Conservation (phyloP, 2,113 vertebrate species). For the Dipodomys ordii region DNA sequence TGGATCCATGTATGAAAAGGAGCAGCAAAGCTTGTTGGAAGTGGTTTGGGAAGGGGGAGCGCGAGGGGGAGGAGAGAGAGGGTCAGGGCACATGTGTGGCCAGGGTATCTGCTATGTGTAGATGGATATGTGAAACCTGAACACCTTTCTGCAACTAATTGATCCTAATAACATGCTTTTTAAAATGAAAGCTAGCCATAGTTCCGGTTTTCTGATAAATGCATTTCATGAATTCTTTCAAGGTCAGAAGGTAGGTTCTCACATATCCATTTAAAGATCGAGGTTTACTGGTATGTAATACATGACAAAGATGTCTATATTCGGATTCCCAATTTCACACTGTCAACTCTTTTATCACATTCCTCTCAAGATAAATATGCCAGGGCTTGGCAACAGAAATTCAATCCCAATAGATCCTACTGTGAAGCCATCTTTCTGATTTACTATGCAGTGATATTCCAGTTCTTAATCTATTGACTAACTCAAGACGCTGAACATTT, state of each 20-base stretch:
- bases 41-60: too few relatives aligned
- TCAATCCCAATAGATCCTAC: not conserved
- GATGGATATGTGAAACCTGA: too few relatives aligned
- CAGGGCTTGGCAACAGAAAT: not conserved
- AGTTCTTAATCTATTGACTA: not conserved
- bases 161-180: too few relatives aligned
- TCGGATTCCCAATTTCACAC: not conserved
- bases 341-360: not conserved
- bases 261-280: not conserved
- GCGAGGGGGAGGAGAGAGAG: too few relatives aligned
- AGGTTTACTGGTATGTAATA: not conserved
- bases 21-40: too few relatives aligned
- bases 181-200: not conserved
- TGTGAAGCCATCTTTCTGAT: not conserved
- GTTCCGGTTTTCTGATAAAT: not conserved
- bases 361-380: not conserved
- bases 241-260: not conserved
- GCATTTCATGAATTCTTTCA: conserved; percentile 10
- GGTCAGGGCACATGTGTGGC: too few relatives aligned
- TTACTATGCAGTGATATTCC: not conserved
- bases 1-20: too few relatives aligned
- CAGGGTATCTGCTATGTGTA: too few relatives aligned
- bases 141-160: too few relatives aligned
- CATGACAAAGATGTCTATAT: not conserved
- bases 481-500: not conserved